These are phyloP conservation scores for Lichenostomus cassidix DNA, from an alignment of 2,113 vertebrate genomes.

Conservation along the genomic window DNA sequence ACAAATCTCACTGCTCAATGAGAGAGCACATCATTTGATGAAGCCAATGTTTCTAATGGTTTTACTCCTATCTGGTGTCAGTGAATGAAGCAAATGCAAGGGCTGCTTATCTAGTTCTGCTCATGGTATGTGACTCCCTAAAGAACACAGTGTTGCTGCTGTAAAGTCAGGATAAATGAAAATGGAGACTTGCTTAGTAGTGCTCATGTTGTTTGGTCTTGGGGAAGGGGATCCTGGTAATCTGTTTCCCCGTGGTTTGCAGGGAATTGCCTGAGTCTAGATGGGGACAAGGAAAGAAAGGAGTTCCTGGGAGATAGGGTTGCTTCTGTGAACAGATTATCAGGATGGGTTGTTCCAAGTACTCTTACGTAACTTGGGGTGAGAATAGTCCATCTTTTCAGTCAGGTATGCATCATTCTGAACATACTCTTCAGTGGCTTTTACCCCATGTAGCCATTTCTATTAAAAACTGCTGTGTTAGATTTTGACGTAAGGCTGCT, in stretches of 20 bases:
- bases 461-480: not conserved
- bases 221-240: fast-evolving
- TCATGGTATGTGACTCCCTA: fast-evolving
- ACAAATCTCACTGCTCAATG: not conserved
- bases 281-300: not conserved
- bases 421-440: not conserved
- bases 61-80: not conserved
- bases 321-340: not conserved
- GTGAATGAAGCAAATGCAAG: not conserved
- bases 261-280: not conserved
- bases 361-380: not conserved
- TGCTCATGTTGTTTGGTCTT: not conserved
- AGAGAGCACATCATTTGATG: not conserved
- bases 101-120: not conserved
- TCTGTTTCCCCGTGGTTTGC: not conserved
- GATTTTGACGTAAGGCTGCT: not conserved
- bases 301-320: fast-evolving
- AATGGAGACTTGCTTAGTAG: not conserved
- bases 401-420: not conserved
- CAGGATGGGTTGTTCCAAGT: not conserved
- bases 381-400: not conserved
- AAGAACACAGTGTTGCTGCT: not conserved
- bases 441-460: not conserved
- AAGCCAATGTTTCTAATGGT: not conserved
- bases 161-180: not conserved